A percentile compares a stretch with the other conserved stretches of the same genome.
Conservation (phyloP, 2,888 invertebrate genomes). For the Ptychoptera albimana region DNA sequence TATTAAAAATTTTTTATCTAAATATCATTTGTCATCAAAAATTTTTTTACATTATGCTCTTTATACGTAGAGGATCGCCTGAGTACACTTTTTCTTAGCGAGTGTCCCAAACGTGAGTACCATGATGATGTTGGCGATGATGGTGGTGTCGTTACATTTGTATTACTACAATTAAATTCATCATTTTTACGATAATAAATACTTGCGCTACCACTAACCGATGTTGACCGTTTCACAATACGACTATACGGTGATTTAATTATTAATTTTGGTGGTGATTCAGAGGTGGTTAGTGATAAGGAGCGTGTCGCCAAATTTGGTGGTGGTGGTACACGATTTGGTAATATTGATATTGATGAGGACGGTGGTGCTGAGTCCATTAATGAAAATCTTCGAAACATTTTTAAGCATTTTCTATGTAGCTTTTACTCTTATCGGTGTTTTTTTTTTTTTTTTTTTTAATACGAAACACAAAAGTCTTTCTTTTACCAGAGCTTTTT, state of each 20-base stretch:
- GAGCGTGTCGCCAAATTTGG: background rate
- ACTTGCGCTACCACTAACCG: slow-evolving; percentile 13
- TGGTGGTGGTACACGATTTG: slow-evolving; percentile 10
- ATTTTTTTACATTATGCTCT: background rate
- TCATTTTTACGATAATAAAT: background rate
- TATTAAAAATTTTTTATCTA: background rate
- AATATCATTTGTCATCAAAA: too few relatives aligned
- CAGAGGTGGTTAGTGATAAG: background rate
- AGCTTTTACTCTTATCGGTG: background rate
- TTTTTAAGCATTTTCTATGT: slow-evolving; percentile 9
- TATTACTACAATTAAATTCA: background rate
- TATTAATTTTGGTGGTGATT: background rate
- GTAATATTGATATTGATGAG: slow-evolving; percentile 20
- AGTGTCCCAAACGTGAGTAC: slow-evolving; percentile 11
- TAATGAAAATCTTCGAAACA: slow-evolving; percentile 29
- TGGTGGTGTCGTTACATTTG: slow-evolving; percentile 13
- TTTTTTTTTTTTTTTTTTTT: background rate
- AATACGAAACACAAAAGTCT: background rate
- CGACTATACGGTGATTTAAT: background rate
- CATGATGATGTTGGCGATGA: slow-evolving; percentile 6
- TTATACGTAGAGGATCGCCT: slow-evolving; percentile 1
- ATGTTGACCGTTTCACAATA: slow-evolving; percentile 11
- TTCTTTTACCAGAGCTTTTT: background rate
- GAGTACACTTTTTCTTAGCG: slow-evolving; percentile 9
- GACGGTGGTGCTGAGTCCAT: slow-evolving; percentile 21